Evolutionary conservation across 2,113 vertebrate genomes (phyloP).

Genomic region (Leptodactylus fuscus): DNA sequence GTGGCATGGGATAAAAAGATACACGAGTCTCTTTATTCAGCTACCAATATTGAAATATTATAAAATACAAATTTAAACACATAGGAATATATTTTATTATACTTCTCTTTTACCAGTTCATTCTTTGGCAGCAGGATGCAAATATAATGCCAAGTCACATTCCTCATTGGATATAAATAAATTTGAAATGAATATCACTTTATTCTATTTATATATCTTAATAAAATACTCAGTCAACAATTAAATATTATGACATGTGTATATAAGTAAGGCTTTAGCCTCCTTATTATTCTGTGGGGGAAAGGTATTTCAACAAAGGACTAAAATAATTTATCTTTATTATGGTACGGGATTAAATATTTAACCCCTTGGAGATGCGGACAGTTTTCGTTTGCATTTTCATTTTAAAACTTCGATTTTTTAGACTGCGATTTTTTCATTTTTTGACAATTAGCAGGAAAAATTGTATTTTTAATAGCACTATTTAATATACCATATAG

Average conservation of each 20-base stretch:
- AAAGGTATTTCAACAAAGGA: not conserved
- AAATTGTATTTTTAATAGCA: too few relatives aligned
- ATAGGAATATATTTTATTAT: slow-evolving; percentile 40
- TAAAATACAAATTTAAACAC: slow-evolving; percentile 38
- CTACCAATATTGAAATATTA: slow-evolving; percentile 44
- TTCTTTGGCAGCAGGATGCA: slow-evolving; percentile 46
- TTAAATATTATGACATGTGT: slow-evolving; percentile 44
- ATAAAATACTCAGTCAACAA: slow-evolving; percentile 48
- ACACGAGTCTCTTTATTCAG: slow-evolving; percentile 27
- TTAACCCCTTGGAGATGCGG: too few relatives aligned
- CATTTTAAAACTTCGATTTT: too few relatives aligned
- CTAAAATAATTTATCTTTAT: not conserved
- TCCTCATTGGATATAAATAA: slow-evolving; percentile 38
- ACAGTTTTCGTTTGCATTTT: too few relatives aligned
- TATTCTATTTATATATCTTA: slow-evolving; percentile 37
- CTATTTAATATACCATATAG: too few relatives aligned
- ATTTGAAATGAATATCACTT: slow-evolving; percentile 48
- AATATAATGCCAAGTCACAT: slow-evolving; percentile 39
- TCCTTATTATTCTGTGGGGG: not conserved
- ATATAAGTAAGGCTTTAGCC: not conserved
- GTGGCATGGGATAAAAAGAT: slow-evolving; percentile 33
- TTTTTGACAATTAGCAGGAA: too few relatives aligned
- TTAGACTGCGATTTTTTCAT: too few relatives aligned
- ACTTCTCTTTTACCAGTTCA: slow-evolving; percentile 30
- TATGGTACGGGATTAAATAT: not conserved